Evolutionary conservation across 30 jellyfish, hydroid and myxozoan genomes (phyloP).

Genomic region (Cassiopea xamachana): DNA sequence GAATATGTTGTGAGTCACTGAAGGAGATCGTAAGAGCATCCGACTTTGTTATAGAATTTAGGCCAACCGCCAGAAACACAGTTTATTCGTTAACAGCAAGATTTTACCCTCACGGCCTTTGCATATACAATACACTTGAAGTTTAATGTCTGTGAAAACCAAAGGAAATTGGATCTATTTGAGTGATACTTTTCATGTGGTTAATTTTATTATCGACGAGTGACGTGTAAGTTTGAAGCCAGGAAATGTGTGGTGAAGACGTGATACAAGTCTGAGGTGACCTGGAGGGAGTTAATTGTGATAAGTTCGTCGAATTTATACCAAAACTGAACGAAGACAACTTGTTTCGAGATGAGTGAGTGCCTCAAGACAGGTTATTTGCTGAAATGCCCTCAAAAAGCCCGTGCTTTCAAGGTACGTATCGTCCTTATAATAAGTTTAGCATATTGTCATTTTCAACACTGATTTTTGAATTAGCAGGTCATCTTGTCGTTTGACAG

Average conservation of each 20-base stretch:
- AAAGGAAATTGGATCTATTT: slow-evolving; percentile 29
- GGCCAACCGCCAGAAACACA: neutral
- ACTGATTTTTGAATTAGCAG: neutral
- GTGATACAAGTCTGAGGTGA: neutral
- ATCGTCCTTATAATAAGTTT: neutral
- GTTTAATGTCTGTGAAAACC: slow-evolving; percentile 25
- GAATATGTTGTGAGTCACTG: neutral
- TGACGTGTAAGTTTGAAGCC: slow-evolving; percentile 56
- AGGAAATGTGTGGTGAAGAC: slow-evolving; percentile 58
- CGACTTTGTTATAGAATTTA: neutral
- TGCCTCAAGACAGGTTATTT: slow-evolving; percentile 81
- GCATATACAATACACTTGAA: neutral
- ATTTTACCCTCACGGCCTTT: neutral
- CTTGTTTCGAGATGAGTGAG: slow-evolving; percentile 30
- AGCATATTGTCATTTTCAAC: neutral
- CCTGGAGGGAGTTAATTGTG: neutral
- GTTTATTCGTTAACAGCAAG: neutral
- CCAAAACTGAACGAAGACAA: neutral
- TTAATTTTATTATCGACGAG: slow-evolving; percentile 10
- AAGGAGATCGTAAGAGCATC: neutral
- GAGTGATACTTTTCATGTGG: neutral
- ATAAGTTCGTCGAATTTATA: neutral
- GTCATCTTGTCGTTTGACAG: neutral
- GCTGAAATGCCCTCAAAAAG: slow-evolving; percentile 95
- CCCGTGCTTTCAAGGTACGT: slow-evolving; percentile 89